phyloP scores from a whole-genome alignment of 2,113 vertebrate genomes.

The Notothenia coriiceps region DNA sequence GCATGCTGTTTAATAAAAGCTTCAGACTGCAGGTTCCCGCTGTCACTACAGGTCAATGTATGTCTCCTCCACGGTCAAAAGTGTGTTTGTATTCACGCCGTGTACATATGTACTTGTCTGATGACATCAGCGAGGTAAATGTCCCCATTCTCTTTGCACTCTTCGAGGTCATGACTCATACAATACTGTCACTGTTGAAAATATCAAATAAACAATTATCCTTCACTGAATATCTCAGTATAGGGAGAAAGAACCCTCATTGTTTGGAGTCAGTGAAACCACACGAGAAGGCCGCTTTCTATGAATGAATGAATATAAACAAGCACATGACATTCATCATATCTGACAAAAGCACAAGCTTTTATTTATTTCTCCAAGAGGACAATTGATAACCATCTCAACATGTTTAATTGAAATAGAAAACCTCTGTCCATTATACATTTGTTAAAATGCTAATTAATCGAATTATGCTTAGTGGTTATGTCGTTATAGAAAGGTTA shows the following conservation, averaged over 20 bases:
- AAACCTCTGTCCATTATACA: background rate
- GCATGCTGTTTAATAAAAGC: background rate
- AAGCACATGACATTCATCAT: background rate
- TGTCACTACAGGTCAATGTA: background rate
- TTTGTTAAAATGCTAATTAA: no score
- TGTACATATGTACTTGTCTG: slow-evolving; percentile 19
- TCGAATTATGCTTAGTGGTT: background rate
- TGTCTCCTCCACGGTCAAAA: background rate
- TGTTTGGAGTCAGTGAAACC: slow-evolving; percentile 35
- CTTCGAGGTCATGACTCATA: slow-evolving; percentile 35
- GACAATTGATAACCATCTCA: background rate
- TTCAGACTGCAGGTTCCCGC: background rate
- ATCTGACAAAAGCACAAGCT: background rate
- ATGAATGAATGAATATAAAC: slow-evolving; percentile 55
- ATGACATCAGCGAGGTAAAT: slow-evolving; percentile 57
- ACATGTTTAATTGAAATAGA: background rate
- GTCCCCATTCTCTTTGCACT: slow-evolving; percentile 49
- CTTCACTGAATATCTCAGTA: slow-evolving; percentile 46
- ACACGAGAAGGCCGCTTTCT: slow-evolving; percentile 43
- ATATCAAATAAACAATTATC: slow-evolving; percentile 53
- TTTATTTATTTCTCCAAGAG: background rate
- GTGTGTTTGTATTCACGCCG: background rate
- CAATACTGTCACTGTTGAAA: slow-evolving; percentile 64
- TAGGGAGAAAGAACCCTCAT: slow-evolving; percentile 39
- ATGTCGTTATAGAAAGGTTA: background rate